Evolutionary conservation across 2,113 vertebrate genomes (phyloP), one percentile per base, ranked within the genome.

Genomic region (Pao palembangensis): DNA sequence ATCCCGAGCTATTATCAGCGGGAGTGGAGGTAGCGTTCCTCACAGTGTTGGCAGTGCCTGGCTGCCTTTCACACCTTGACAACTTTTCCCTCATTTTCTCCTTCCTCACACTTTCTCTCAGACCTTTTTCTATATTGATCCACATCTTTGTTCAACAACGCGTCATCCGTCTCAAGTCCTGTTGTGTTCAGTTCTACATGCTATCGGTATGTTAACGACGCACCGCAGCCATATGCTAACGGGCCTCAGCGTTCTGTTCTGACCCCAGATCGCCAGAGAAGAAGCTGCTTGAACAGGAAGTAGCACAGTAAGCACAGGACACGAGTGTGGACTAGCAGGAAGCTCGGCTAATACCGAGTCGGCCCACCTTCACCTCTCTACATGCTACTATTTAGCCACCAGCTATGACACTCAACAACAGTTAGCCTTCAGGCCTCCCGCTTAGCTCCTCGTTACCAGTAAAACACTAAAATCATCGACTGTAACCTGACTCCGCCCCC

Each of bases 1-100:
- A 82, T 78, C 62, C 74, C 44, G 49, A 57, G 70, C 74, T 68
- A 74, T 83, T 79, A 83, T 79, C 61, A 58, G 71, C 18, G 13
- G 64, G 73, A 71, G 69, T 74, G 73, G 47, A 75, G 64, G 67
- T 71, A 62, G 67, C 70, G 3, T 28, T 28, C 25, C 67, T 73
- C 73, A 60, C 65, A 61, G 46, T n/a, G 64, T 55, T 82, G 79
- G 68, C 79, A 69, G 31, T 59, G 18, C 46, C 47, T 53, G 15
- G 34, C 34, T 43, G 44, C 8, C 31, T 17, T 48, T 51, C 49
- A 17, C 44, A 13, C n/a, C 28, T 51, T 69, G 56, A 55, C 55
- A 52, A 18, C 0, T 2, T 52, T 56, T 65, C 57, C 43, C 65
- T 58, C 34, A 17, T 58, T 64, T 34, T 55, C 58, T 56, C 55